Conservation (phyloP, 2,797 vertebrate genomes). For the Lacerta viridis region DNA sequence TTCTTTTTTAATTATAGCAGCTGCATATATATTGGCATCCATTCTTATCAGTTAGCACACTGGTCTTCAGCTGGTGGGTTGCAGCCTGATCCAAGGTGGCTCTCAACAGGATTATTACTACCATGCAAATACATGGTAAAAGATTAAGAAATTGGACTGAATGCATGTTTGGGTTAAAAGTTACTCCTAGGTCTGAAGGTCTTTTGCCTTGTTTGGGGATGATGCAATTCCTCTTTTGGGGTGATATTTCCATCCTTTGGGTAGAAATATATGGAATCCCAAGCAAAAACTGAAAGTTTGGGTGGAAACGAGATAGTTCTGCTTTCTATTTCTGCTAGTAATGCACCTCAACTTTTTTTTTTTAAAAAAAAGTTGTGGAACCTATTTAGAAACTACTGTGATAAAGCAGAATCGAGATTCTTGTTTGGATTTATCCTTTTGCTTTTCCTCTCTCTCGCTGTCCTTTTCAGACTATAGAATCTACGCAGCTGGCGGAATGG, state of each 20-base stretch:
- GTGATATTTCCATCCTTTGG: not conserved
- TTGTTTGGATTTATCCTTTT: not conserved
- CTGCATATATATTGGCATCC: no score
- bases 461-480: constrained; percentile 87
- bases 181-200: not conserved
- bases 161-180: no score
- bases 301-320: not conserved
- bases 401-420: not conserved
- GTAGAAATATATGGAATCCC: not conserved
- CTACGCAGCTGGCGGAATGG: constrained; percentile 94
- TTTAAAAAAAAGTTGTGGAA: rapidly evolving
- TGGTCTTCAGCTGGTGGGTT: no score
- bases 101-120: no score
- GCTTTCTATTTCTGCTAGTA: not conserved
- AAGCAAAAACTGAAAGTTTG: not conserved
- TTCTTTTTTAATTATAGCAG: no score
- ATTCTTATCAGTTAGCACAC: no score
- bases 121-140: no score
- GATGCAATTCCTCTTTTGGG: not conserved
- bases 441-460: not conserved
- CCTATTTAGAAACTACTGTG: not conserved
- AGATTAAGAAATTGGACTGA: no score
- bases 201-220: not conserved
- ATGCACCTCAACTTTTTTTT: not conserved
- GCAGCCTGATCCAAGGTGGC: no score